Evolutionary conservation across 2,113 vertebrate genomes (phyloP).

Genomic region (Lasiurus cinereus): DNA sequence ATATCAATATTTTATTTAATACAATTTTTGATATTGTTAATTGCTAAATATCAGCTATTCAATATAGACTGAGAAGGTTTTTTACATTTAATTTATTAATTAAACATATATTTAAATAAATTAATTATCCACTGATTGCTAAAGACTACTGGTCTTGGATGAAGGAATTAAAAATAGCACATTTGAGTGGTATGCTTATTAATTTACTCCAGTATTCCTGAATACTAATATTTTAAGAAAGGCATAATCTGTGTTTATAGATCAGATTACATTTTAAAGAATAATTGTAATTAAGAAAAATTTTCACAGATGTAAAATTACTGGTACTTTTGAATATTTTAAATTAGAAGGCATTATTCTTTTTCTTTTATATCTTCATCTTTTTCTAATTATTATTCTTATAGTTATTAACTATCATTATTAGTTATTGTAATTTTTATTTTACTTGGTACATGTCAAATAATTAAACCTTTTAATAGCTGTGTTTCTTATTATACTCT

Average conservation of each 20-base stretch:
- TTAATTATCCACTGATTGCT: background rate
- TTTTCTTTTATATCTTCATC: background rate
- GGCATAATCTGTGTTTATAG: background rate
- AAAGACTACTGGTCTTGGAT: background rate
- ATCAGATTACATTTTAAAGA: background rate
- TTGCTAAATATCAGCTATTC: background rate
- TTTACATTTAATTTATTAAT: background rate
- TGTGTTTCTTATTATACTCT: background rate
- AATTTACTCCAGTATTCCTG: background rate
- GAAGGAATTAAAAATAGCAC: background rate
- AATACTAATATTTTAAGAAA: slow-evolving; percentile 13
- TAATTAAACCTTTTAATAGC: background rate
- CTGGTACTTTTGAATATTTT: background rate
- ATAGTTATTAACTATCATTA: background rate
- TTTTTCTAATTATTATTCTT: background rate
- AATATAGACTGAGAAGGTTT: background rate
- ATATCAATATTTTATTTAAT: background rate
- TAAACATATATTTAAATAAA: background rate
- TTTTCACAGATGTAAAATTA: background rate
- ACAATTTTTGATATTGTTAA: background rate
- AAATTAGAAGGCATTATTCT: background rate
- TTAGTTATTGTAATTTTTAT: slow-evolving; percentile 3
- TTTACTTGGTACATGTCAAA: background rate
- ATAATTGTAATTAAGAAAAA: background rate
- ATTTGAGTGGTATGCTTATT: background rate